These are phyloP conservation scores for Anoncus sp. DNA, from an alignment of 2,888 invertebrate species.

Conservation along the genomic window DNA sequence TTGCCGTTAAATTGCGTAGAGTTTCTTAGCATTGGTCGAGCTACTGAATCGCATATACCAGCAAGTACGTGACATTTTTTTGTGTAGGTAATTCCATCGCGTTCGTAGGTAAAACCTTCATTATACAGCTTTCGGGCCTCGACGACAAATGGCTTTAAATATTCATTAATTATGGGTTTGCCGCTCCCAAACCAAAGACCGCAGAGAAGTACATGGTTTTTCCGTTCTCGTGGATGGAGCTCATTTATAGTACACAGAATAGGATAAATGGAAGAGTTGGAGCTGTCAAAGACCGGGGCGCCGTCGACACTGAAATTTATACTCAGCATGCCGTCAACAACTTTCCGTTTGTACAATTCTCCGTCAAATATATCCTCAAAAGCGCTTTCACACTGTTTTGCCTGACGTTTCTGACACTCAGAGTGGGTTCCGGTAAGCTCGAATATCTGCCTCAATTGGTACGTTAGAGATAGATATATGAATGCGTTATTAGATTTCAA, in stretches of 20 bases:
- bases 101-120: slow-evolving; percentile 39
- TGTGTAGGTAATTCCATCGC: not conserved
- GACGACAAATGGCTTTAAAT: slow-evolving; percentile 39
- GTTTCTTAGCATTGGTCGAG: slow-evolving; percentile 45
- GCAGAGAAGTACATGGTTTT: slow-evolving; percentile 29
- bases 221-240: slow-evolving; percentile 20
- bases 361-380: slow-evolving; percentile 49
- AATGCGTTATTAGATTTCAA: slow-evolving; percentile 17
- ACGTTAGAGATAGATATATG: slow-evolving; percentile 26
- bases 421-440: slow-evolving; percentile 34
- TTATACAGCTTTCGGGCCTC: slow-evolving; percentile 14
- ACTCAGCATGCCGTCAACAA: slow-evolving; percentile 22
- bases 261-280: slow-evolving; percentile 43
- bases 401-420: slow-evolving; percentile 7
- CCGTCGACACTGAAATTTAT: slow-evolving; percentile 52
- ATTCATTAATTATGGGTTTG: slow-evolving; percentile 45
- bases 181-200: slow-evolving; percentile 44
- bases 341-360: slow-evolving; percentile 19
- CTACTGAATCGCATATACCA: slow-evolving; percentile 49
- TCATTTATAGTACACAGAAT: slow-evolving; percentile 47
- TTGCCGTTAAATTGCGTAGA: slow-evolving; percentile 43
- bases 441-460: slow-evolving; percentile 33
- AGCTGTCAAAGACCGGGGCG: slow-evolving; percentile 47
- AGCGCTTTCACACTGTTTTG: slow-evolving; percentile 36
- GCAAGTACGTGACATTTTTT: slow-evolving; percentile 50